Base-by-base conservation (phyloP, 1,140 invertebrate genomes). In the Lanistes nyassanus region DNA sequence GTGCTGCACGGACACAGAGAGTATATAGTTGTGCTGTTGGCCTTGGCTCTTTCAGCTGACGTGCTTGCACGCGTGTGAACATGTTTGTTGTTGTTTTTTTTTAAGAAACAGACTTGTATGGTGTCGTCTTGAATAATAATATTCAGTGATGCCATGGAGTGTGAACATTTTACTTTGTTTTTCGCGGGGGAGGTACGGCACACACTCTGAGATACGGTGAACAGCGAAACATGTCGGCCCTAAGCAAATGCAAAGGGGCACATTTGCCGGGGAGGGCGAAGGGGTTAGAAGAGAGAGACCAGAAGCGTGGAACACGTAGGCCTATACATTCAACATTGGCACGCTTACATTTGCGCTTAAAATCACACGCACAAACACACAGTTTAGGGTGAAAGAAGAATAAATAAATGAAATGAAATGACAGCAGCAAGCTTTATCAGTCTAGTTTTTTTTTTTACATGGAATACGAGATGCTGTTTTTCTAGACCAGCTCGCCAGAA, bases 311-410 rank as follows among this genome's bases (percentile, higher is more conserved):
- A n/a, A 65, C 62, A 34, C n/a, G 2, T 19, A 34, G 0, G 31
- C 62, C 6, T 16, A 19, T 31, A 34, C n/a, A 19, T 23, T 7
- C 31, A 19, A 4, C 58, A n/a, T n/a, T 2, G n/a, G n/a, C 58
- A 4, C 58, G n/a, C 58, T 2, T 3, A n/a, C 58, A 62, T 31
- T 2, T 31, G 34, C 58, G 3, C 58, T 29, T 31, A 2, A n/a
- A 62, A n/a, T 29, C 58, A 62, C 58, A 62, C 58, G 34, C 58
- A 62, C 58, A 62, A n/a, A n/a, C n/a, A n/a, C 58, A n/a, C 2
- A 62, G n/a, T 29, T 31, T 29, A n/a, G 34, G n/a, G 34, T n/a
- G 58, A n/a, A n/a, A n/a, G n/a, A n/a, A n/a, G n/a, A n/a, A n/a
- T n/a, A n/a, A n/a, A n/a, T n/a, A n/a, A n/a, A n/a, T 13, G 6